Conservation (phyloP, 2,888 invertebrate species). For the Hirtodrosophila alboralis region DNA sequence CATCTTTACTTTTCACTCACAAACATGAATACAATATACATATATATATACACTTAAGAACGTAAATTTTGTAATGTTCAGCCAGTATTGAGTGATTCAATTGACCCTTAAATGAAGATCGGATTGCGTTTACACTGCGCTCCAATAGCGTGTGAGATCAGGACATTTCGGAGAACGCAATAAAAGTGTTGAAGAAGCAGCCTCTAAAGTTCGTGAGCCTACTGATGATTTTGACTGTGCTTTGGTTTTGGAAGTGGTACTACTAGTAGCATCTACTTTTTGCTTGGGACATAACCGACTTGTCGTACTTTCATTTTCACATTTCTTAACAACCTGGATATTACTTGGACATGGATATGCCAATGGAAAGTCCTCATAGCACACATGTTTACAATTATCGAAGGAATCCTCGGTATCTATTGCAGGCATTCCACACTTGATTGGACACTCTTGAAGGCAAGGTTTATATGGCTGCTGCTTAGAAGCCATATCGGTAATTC, state of each 20-base stretch:
- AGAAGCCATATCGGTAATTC: conserved; percentile 54
- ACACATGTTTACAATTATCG: conserved; percentile 17
- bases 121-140: too few relatives aligned
- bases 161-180: background rate
- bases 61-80: conserved; percentile 44
- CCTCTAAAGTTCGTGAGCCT: too few relatives aligned
- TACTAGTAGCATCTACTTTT: too few relatives aligned
- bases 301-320: background rate
- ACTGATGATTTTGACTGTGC: background rate
- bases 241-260: too few relatives aligned
- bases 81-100: conserved; percentile 7
- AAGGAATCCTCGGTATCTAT: conserved; percentile 35
- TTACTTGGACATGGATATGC: background rate
- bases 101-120: too few relatives aligned
- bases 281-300: too few relatives aligned
- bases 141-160: conserved; percentile 24
- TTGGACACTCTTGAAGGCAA: conserved; percentile 33
- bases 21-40: conserved; percentile 29
- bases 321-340: conserved; percentile 6
- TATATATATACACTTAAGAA: conserved; percentile 23
- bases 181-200: background rate
- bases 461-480: conserved; percentile 41
- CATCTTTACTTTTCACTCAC: conserved; percentile 28
- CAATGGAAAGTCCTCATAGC: conserved; percentile 1
- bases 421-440: conserved; percentile 39